Conservation (phyloP, 2,888 invertebrate species). For the Drosophila koepferae region DNA sequence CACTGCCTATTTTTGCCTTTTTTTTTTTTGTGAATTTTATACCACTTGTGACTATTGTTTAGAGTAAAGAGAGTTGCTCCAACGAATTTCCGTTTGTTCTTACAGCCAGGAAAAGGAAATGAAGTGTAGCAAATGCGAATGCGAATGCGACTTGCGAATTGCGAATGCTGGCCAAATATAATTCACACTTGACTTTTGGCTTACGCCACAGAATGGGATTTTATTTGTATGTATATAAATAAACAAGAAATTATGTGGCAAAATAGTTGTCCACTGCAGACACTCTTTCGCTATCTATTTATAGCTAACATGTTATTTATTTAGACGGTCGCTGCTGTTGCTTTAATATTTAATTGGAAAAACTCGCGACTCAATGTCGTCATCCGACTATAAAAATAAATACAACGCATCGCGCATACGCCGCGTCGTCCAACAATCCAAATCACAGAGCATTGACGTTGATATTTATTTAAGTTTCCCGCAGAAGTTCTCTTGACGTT, state of each 20-base stretch:
- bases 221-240: conserved; percentile 17
- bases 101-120: conserved; percentile 66
- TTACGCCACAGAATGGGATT: conserved; percentile 28
- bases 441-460: conserved; percentile 13
- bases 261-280: conserved; percentile 36
- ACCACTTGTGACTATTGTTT: conserved; percentile 57
- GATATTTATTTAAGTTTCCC: conserved; percentile 37
- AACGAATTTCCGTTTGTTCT: conserved; percentile 41
- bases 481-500: conserved; percentile 17
- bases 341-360: conserved; percentile 71
- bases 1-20: conserved; percentile 23
- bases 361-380: conserved; percentile 74
- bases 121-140: conserved; percentile 46
- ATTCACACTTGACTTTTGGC: conserved; percentile 41
- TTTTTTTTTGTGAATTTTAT: neutral
- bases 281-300: conserved; percentile 31
- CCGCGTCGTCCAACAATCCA: conserved; percentile 29
- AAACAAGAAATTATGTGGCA: conserved; percentile 34
- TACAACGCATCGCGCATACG: conserved; percentile 42
- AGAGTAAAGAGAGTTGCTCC: conserved; percentile 24
- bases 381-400: conserved; percentile 71
- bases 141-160: neutral
- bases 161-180: conserved; percentile 22
- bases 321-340: conserved; percentile 20
- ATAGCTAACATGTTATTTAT: conserved; percentile 49